Evolutionary conservation across 1,140 invertebrate species (phyloP), one percentile per base, ranked within the genome.

Genomic region (Hermetia illucens): DNA sequence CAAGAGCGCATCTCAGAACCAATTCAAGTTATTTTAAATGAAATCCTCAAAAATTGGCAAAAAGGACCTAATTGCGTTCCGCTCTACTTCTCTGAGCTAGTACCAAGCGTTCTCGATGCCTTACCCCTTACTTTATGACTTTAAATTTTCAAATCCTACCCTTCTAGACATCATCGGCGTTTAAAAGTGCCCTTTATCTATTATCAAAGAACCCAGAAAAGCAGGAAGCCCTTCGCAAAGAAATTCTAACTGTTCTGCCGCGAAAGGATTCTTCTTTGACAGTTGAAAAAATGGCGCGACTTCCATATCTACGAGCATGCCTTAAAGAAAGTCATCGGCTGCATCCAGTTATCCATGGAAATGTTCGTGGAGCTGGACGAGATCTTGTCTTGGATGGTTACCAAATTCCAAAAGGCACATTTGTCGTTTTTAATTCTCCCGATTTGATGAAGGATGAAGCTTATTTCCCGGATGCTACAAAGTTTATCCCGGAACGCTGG

Each of bases 401-500:
- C 40, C 53, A 57, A 27, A 56, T 75, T 42, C 77, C 77, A 3
- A 70, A 71, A 57, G 64, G 69, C 44, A 52, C 49, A n/a, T n/a
- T n/a, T n/a, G n/a, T n/a, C n/a, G n/a, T n/a, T n/a, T n/a, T n/a
- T n/a, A n/a, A n/a, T n/a, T n/a, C n/a, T n/a, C n/a, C n/a, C n/a
- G n/a, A n/a, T n/a, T n/a, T n/a, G n/a, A n/a, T n/a, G 12, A 21
- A 21, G 10, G 20, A 36, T 15, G 16, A 16, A 12, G 16, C 21
- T 3, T 21, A 84, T 57, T 85, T 85, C 49, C 50, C 66, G 6
- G 53, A 72, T 16, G 72, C 82, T 2, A 39, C 74, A 36, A 52
- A 63, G 39, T 87, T 82, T 52, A 55, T 72, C 21, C 81, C 82
- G 2, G 80, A 85, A 51, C 59, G 81, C 41, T 85, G 79, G 79